phyloP scores from a whole-genome alignment of 2,113 vertebrate species.

The Balaenoptera acutorostrata region DNA sequence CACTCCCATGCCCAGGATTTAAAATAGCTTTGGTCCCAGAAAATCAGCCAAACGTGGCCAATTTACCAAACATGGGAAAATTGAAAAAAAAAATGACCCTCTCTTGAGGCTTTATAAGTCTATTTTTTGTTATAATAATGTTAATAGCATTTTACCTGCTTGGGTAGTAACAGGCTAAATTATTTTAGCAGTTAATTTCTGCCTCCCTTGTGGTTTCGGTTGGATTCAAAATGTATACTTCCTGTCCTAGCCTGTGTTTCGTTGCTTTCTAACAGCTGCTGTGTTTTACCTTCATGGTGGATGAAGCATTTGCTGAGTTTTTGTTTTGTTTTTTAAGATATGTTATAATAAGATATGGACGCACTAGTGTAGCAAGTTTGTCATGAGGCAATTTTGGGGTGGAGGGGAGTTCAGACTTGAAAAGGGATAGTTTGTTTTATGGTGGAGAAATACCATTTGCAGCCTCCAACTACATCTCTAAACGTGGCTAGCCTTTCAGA shows the following conservation, averaged over 20 bases:
- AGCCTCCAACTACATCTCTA: not conserved
- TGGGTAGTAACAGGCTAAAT: not conserved
- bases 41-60: conserved; percentile 2
- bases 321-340: conserved; percentile 8
- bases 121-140: conserved; percentile 18
- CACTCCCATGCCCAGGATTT: not conserved
- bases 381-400: not conserved
- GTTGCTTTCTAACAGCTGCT: conserved; percentile 25
- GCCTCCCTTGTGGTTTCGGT: conserved; percentile 62
- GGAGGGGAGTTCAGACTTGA: not conserved
- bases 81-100: not conserved
- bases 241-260: conserved; percentile 28
- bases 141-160: not conserved
- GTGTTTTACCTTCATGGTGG: not conserved
- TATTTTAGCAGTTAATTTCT: conserved; percentile 57
- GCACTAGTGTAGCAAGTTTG: conserved; percentile 4
- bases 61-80: not conserved
- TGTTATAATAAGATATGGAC: not conserved
- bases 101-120: not conserved
- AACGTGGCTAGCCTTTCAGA: not conserved
- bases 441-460: not conserved
- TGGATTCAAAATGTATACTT: conserved; percentile 52
- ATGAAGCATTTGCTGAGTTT: not conserved
- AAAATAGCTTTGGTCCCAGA: conserved; percentile 28
- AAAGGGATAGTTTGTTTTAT: conserved; percentile 6